Evolutionary conservation across 2,113 vertebrate genomes (phyloP), one percentile per base, ranked within the genome.

Genomic region (Chionodraco myersi): DNA sequence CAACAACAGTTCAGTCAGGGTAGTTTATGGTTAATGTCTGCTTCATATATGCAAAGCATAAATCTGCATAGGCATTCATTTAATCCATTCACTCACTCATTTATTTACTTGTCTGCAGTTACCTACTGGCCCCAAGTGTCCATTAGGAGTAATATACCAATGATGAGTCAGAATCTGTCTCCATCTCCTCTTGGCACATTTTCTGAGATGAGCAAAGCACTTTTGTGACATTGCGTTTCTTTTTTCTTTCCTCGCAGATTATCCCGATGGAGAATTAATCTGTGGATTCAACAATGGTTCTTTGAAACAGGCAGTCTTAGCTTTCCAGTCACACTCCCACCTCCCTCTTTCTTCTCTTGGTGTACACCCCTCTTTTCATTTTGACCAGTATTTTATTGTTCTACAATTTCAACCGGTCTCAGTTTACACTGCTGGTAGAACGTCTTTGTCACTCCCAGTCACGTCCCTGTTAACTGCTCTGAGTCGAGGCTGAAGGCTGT

Each of bases 241-340:
- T 60, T 81, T 36, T 21, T 21, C 62, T 75, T 88, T 47, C 79
- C n/a, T 76, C 80, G 4, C 66, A 91, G 89, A 74, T 53, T 77
- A 21, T 57, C 34, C 23, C 36, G 26, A 16, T 18, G 66, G 41
- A 77, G 61, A 75, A 34, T 30, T n/a, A 15, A 11, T 48, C 16
- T 23, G 60, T 5, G 2, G 72, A 60, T 63, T 72, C 36, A 54
- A 44, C 72, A 36, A 61, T 76, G 67, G 30, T 69, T 36, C 21
- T 79, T 61, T 79, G 68, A 89, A 41, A 21, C 45, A 1, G 10
- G 3, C 23, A 51, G 16, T 57, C 41, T 7, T 1, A 30, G 48
- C 52, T 48, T 48, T 36, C 30, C 26, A 64, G 67, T 26, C 34
- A 80, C 75, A 6, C 77, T 18, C 12, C 71, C 34, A 52, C 6